phyloP scores from a whole-genome alignment of 2,113 vertebrate species.

The Bucco capensis region DNA sequence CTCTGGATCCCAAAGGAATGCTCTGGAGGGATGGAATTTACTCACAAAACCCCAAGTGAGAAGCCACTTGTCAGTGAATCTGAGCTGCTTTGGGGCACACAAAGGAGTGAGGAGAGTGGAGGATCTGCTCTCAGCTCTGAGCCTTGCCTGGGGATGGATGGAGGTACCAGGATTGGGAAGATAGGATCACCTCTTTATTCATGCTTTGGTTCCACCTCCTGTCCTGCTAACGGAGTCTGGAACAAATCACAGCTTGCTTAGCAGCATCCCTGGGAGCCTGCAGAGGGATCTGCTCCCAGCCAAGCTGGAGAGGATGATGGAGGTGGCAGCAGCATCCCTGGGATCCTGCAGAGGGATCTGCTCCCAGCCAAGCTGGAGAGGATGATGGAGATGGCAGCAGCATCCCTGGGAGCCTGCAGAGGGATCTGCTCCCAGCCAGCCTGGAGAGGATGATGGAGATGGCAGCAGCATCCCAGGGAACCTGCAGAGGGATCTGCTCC shows the following conservation, averaged over 20 bases:
- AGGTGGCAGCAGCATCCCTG: too few relatives aligned
- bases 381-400: too few relatives aligned
- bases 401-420: too few relatives aligned
- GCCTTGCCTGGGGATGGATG: not conserved
- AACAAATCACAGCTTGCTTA: not conserved
- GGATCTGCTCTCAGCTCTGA: not conserved
- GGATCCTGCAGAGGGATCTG: too few relatives aligned
- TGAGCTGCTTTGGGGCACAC: not conserved
- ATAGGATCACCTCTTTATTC: constrained; percentile 2
- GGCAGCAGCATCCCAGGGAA: too few relatives aligned
- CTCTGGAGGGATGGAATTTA: not conserved
- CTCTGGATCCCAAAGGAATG: not conserved
- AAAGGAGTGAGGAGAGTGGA: not conserved
- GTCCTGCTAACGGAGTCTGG: not conserved
- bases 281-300: not conserved
- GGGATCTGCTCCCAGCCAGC: not conserved
- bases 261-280: not conserved
- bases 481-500: too few relatives aligned
- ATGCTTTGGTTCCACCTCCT: not conserved
- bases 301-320: too few relatives aligned
- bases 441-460: too few relatives aligned
- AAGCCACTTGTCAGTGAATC: not conserved
- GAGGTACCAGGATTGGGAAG: not conserved
- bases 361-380: too few relatives aligned
- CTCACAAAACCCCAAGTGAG: not conserved